Base-by-base conservation (phyloP, 2,888 invertebrate genomes). In the Ophraella communa region DNA sequence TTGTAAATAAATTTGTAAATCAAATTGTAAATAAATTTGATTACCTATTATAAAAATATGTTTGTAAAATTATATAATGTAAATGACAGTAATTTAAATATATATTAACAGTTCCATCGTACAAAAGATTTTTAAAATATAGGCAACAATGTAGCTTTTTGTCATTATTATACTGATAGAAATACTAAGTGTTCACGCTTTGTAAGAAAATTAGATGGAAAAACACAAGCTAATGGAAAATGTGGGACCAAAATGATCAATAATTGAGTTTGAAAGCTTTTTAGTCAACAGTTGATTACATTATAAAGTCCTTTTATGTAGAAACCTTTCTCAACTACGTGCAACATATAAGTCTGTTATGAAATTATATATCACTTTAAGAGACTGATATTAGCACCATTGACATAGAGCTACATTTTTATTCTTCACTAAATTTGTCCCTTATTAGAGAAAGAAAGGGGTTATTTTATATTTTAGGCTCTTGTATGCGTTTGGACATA, bases 281-380 rank as follows among this genome's bases (percentile, higher is more conserved):
- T 79, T 76, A 78, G 78, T 69, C 71, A 59, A 66, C 69, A 67
- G 67, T 74, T 72, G 71, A 79, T 79, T 73, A 62, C 76, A 77
- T 79, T 79, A 79, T 67, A 64, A 69, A 73, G 70, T 70, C 76
- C 78, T 78, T 80, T 79, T 76, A 77, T 77, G 77, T 76, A 70
- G 69, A 69, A 75, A 73, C 75, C 78, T 73, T 78, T 75, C 72
- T 76, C 73, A 75, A 75, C 77, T 77, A 75, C 76, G 76, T 77
- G 76, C 75, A 78, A 77, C 77, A 74, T 72, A 75, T 77, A 77
- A 76, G 78, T 78, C 69, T 77, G 76, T 79, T 79, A 79, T 78
- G 74, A 77, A 78, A 79, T 79, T 79, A 78, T 70, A 73, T 76
- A 72, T 73, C 73, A 75, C 76, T 77, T 76, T 74, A 78, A 76